Conservation (phyloP, 2,888 invertebrate genomes). For the Tipula vernalis region DNA sequence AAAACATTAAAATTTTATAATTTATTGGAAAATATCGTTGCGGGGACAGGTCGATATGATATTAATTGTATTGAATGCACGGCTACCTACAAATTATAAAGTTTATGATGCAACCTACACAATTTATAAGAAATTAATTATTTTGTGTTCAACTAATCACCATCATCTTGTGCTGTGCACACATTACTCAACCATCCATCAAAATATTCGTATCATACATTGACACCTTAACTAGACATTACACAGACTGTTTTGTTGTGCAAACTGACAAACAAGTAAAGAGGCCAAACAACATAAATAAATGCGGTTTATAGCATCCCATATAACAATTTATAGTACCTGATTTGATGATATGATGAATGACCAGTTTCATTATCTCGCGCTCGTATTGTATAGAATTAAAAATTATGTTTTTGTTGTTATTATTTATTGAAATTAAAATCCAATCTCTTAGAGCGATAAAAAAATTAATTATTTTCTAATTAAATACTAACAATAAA, state of each 20-base stretch:
- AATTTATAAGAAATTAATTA: background rate
- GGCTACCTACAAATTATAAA: background rate
- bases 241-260: background rate
- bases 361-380: background rate
- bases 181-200: background rate
- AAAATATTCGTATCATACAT: background rate
- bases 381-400: background rate
- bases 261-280: background rate
- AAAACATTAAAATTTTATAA: too few species aligned
- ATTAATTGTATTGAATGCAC: background rate
- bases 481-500: background rate
- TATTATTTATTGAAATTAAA: background rate
- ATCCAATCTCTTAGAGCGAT: background rate
- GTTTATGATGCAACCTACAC: background rate
- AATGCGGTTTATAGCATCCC: background rate
- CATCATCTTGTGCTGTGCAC: background rate
- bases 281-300: background rate
- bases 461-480: background rate
- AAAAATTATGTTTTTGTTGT: background rate
- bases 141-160: background rate
- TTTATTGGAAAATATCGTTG: too few species aligned
- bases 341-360: background rate
- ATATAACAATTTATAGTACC: too few species aligned
- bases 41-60: background rate
- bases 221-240: background rate